phyloP scores from a whole-genome alignment of 2,113 vertebrate species.

The Opisthocomus hoazin region DNA sequence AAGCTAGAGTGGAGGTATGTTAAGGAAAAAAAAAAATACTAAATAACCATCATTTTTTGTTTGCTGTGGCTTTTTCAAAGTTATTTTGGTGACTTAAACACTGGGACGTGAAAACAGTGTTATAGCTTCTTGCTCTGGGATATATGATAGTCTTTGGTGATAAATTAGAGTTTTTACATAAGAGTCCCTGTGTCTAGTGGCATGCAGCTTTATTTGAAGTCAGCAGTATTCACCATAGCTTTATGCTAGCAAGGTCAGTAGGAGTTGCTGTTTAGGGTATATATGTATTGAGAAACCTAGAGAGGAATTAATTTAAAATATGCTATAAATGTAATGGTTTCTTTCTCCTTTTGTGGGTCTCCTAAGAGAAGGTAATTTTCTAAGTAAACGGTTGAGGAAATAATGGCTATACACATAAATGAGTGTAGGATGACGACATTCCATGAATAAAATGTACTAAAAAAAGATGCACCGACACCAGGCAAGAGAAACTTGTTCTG shows the following conservation, averaged over 20 bases:
- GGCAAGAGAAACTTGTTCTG: not conserved
- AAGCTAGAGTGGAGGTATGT: conserved; percentile 92
- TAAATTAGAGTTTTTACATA: not conserved
- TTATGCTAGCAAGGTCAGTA: not conserved
- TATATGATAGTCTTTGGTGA: not conserved
- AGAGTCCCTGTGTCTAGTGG: not conserved
- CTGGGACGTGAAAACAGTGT: not conserved
- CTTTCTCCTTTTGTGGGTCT: not conserved
- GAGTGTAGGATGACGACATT: not conserved
- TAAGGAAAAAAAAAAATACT: not conserved
- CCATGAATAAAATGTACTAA: not conserved
- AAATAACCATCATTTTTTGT: not conserved
- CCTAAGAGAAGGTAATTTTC: not conserved
- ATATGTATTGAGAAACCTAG: not conserved
- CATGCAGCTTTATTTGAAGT: not conserved
- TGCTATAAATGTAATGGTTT: not conserved
- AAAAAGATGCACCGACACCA: not conserved
- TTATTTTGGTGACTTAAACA: not conserved
- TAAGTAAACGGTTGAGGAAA: not conserved
- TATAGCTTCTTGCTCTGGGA: not conserved
- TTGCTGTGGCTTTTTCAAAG: not conserved
- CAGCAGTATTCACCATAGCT: not conserved
- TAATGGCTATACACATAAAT: not conserved
- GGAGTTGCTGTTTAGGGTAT: not conserved
- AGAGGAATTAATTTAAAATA: not conserved